A percentile compares a stretch with the other conserved stretches of the same genome.
phyloP scores from a whole-genome alignment of 2,888 invertebrate species.

The Lasioglossum zephyrum region DNA sequence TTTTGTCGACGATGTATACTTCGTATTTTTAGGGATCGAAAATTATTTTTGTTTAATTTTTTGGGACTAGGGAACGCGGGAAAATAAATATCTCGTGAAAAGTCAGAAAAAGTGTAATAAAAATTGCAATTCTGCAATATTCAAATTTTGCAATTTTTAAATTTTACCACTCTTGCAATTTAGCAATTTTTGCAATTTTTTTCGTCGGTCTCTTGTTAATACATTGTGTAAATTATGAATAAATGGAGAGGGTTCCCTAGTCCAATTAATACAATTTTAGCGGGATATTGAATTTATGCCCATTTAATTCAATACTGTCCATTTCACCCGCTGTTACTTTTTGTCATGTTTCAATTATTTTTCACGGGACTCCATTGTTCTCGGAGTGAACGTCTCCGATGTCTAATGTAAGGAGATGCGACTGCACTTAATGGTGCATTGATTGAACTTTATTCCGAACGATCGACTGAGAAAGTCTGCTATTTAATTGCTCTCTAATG shows the following conservation, averaged over 20 bases:
- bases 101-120: no score
- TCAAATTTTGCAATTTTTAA: not conserved
- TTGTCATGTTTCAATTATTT: not conserved
- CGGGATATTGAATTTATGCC: not conserved
- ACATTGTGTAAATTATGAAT: no score
- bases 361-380: not conserved
- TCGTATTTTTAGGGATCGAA: not conserved
- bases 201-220: no score
- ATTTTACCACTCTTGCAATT: no score
- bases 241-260: no score
- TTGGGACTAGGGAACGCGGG: not conserved
- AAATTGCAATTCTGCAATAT: no score
- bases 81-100: no score
- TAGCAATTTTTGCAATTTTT: no score
- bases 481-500: not conserved
- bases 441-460: not conserved
- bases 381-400: not conserved
- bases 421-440: not conserved
- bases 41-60: not conserved
- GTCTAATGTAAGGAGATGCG: conserved; percentile 4
- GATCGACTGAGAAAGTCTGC: not conserved
- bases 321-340: not conserved
- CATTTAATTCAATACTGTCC: not conserved
- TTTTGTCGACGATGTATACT: not conserved
- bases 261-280: not conserved